Conservation (phyloP, 2,113 vertebrate genomes). For the Protobothrops mucrosquamatus region DNA sequence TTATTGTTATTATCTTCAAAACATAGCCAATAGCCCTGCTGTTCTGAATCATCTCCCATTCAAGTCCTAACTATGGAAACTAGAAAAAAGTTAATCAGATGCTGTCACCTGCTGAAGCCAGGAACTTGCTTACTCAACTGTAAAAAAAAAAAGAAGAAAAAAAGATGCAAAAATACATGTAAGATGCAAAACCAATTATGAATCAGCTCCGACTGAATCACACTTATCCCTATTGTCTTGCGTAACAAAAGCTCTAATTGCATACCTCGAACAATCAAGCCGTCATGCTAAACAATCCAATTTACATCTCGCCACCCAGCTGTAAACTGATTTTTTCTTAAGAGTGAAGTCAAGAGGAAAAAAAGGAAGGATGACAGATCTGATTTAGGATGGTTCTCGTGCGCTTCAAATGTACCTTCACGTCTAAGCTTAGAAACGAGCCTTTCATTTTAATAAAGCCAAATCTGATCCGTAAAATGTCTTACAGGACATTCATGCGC, state of each 20-base stretch:
- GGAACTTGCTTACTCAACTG: neutral
- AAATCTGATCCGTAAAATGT: neutral
- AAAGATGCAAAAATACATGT: neutral
- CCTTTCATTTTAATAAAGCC: neutral
- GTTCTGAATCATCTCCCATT: neutral
- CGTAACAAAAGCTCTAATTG: constrained; percentile 5
- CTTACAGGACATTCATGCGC: neutral
- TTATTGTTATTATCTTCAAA: neutral
- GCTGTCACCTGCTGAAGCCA: neutral
- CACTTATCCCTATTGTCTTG: constrained; percentile 10
- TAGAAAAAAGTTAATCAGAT: neutral
- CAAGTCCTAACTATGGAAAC: neutral
- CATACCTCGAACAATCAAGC: constrained; percentile 16
- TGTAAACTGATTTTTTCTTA: neutral
- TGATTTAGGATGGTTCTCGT: neutral
- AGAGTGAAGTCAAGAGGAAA: neutral
- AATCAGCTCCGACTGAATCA: constrained; percentile 18
- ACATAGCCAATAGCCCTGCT: neutral
- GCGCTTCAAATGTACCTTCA: neutral
- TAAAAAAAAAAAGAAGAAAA: neutral
- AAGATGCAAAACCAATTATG: neutral
- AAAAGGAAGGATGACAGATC: neutral
- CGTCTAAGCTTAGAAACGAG: neutral
- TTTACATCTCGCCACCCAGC: neutral
- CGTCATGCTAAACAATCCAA: neutral